A percentile compares a stretch with the other conserved stretches of the same genome.
Evolutionary conservation across 2,888 invertebrate species (phyloP).

Genomic region (Salticus scenicus): DNA sequence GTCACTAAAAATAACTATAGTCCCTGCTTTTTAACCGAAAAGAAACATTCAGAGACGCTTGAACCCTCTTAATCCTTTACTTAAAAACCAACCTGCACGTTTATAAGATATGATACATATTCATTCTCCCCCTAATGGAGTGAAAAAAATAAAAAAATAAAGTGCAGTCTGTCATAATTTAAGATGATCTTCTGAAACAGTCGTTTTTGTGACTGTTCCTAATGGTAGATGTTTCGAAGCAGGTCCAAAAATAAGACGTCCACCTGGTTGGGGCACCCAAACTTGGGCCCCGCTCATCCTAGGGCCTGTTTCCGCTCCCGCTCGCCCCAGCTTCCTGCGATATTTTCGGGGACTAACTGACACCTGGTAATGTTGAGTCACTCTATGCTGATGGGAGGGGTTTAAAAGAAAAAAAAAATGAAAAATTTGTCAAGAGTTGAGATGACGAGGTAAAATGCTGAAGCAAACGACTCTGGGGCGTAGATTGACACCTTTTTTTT

Average conservation of each 20-base stretch:
- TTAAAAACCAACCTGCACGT: background rate
- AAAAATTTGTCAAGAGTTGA: too few species aligned
- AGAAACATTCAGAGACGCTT: too few species aligned
- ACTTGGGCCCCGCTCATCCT: slow-evolving; percentile 22
- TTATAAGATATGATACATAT: background rate
- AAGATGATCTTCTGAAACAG: too few species aligned
- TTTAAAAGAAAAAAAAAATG: background rate
- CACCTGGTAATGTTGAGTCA: slow-evolving; percentile 32
- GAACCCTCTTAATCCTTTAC: background rate
- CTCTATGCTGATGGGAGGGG: background rate
- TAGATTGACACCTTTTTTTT: too few species aligned
- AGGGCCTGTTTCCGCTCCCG: slow-evolving; percentile 46
- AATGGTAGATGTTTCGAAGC: background rate
- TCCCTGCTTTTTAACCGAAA: too few species aligned
- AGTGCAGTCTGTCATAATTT: background rate
- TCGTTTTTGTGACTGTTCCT: too few species aligned
- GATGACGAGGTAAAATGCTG: too few species aligned
- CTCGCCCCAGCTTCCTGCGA: slow-evolving; percentile 40
- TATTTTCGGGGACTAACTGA: slow-evolving; percentile 39
- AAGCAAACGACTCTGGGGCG: too few species aligned
- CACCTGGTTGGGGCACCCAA: slow-evolving; percentile 20
- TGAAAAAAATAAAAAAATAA: background rate
- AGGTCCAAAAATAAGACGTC: slow-evolving; percentile 47
- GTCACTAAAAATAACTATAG: too few species aligned
- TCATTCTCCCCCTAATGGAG: too few species aligned